A percentile compares a stretch with the other conserved stretches of the same genome.
These are phyloP conservation scores for Notodonta ziczac DNA, from an alignment of 2,888 invertebrate genomes.

Conservation along the genomic window DNA sequence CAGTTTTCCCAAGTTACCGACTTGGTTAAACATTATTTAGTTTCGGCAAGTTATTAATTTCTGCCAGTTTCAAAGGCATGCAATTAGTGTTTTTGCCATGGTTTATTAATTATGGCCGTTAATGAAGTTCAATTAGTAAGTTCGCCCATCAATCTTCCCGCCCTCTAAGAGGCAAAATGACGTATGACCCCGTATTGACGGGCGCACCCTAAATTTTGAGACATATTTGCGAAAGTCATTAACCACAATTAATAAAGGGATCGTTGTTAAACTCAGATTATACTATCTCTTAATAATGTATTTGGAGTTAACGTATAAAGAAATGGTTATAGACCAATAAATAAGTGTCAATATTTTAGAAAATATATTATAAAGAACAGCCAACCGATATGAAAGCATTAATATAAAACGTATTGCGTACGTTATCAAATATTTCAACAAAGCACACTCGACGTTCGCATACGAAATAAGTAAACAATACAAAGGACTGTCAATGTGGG, in stretches of 20 bases:
- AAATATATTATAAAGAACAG: neutral
- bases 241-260: constrained; percentile 25
- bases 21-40: constrained; percentile 16
- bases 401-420: constrained; percentile 25
- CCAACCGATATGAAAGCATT: constrained; percentile 2
- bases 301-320: neutral
- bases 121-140: constrained; percentile 67
- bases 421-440: constrained; percentile 29
- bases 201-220: constrained; percentile 43
- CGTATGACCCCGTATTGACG: constrained; percentile 59
- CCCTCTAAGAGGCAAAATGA: constrained; percentile 52
- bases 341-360: neutral
- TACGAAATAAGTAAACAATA: constrained; percentile 41
- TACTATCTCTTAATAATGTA: too few species aligned
- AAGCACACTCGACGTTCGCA: constrained; percentile 15
- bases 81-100: constrained; percentile 48
- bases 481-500: constrained; percentile 49
- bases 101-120: constrained; percentile 56
- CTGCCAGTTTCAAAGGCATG: constrained; percentile 37
- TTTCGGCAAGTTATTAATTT: constrained; percentile 29
- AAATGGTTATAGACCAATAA: neutral
- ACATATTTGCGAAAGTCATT: constrained; percentile 48
- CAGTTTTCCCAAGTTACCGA: constrained; percentile 6
- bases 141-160: constrained; percentile 61
- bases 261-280: neutral